Conservation (phyloP, 2,113 vertebrate species). For the Orthonyx spaldingii region DNA sequence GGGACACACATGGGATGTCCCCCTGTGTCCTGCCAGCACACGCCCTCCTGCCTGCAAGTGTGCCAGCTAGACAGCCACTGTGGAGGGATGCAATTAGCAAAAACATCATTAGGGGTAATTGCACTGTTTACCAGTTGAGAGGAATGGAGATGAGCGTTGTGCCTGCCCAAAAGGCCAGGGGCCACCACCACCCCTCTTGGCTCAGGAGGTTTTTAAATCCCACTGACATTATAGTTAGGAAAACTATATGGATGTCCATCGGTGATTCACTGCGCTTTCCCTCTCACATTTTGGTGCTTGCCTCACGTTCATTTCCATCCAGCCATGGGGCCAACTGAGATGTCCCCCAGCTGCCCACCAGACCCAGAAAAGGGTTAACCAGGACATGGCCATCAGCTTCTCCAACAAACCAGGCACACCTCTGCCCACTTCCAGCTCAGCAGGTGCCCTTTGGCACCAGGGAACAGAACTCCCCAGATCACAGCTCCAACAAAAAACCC, state of each 20-base stretch:
- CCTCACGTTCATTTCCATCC: not conserved
- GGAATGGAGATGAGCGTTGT: not conserved
- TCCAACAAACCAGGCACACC: not conserved
- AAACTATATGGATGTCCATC: not conserved
- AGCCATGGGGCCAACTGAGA: not conserved
- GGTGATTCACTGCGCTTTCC: not conserved
- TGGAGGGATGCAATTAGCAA: not conserved
- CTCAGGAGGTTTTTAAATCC: not conserved
- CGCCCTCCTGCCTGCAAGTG: not conserved
- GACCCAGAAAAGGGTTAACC: not conserved
- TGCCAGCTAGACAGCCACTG: not conserved
- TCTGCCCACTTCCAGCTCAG: not conserved
- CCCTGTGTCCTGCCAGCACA: not conserved
- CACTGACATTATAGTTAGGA: not conserved
- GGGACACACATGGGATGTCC: fast-evolving
- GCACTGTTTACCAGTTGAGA: not conserved
- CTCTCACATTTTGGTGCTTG: not conserved
- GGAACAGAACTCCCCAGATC: not conserved
- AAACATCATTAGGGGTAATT: not conserved
- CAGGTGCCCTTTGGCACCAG: not conserved
- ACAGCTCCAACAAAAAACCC: not conserved
- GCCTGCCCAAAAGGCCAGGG: not conserved
- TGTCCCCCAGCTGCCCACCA: not conserved
- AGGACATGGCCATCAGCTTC: not conserved
- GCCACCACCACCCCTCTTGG: not conserved